These are phyloP conservation scores for Dryococelus australis DNA, from an alignment of 2,888 invertebrate species.

Conservation along the genomic window DNA sequence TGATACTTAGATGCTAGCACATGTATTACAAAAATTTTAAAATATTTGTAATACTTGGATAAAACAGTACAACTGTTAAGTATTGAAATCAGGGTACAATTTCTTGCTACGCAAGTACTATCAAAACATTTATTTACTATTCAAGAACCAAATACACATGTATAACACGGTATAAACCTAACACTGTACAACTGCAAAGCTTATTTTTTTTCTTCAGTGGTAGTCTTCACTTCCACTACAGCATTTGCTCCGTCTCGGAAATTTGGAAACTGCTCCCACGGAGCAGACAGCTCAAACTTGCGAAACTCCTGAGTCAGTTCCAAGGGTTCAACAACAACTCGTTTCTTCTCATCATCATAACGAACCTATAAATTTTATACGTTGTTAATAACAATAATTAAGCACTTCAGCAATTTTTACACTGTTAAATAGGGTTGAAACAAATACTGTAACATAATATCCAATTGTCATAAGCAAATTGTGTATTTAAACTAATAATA, in stretches of 20 bases:
- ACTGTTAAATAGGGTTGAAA: too few relatives aligned
- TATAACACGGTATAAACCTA: not conserved
- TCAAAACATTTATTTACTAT: not conserved
- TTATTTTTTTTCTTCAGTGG: constrained; percentile 47
- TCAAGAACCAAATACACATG: not conserved
- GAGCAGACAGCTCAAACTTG: constrained; percentile 94
- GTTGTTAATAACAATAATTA: too few relatives aligned
- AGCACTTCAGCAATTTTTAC: too few relatives aligned
- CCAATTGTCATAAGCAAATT: too few relatives aligned
- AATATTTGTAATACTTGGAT: too few relatives aligned
- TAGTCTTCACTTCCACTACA: constrained; percentile 67
- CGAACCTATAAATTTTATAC: constrained; percentile 68
- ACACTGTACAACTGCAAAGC: not conserved
- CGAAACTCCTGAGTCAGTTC: constrained; percentile 98
- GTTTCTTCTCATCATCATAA: constrained; percentile 96
- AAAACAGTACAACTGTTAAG: too few relatives aligned
- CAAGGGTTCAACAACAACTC: constrained; percentile 95
- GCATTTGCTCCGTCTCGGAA: constrained; percentile 74
- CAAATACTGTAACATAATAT: too few relatives aligned
- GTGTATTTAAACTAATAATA: too few relatives aligned
- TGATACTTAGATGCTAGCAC: too few relatives aligned
- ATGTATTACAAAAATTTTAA: too few relatives aligned
- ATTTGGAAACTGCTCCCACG: constrained; percentile 98
- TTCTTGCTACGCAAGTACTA: too few relatives aligned
- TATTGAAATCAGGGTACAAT: too few relatives aligned